Percentiles rank a stretch among this genome's conserved stretches.
Conservation (phyloP, 2,888 invertebrate genomes). For the Eurytoma californica region DNA sequence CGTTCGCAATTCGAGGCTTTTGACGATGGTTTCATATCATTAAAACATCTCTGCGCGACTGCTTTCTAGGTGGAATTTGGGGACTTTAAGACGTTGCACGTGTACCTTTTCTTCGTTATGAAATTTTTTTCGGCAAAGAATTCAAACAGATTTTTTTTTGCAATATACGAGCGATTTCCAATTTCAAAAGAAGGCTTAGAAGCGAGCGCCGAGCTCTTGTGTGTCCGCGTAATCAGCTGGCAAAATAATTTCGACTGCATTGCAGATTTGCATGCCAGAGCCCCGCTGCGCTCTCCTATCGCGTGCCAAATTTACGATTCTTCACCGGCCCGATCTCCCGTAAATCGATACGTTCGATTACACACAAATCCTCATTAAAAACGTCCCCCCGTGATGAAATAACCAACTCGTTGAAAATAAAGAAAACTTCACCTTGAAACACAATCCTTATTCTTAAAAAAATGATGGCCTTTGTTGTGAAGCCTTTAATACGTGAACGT, state of each 20-base stretch:
- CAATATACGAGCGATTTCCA: too few relatives aligned
- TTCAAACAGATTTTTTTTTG: too few relatives aligned
- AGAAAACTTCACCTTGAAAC: too few relatives aligned
- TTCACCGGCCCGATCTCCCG: not conserved
- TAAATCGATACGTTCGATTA: constrained; percentile 40
- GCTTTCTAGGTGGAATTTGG: not conserved
- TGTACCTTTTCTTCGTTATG: too few relatives aligned
- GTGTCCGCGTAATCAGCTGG: constrained; percentile 7
- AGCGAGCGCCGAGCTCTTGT: constrained; percentile 2
- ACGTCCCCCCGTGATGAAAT: too few relatives aligned
- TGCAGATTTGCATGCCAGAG: constrained; percentile 66
- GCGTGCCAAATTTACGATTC: constrained; percentile 51
- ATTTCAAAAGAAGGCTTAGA: not conserved
- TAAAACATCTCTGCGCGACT: constrained; percentile 15
- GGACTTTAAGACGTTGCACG: too few relatives aligned
- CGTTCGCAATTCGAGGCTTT: not conserved
- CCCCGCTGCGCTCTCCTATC: constrained; percentile 14
- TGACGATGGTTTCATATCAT: constrained; percentile 3
- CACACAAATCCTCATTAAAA: too few relatives aligned
- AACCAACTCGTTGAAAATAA: too few relatives aligned
- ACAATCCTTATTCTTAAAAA: too few relatives aligned
- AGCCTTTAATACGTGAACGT: too few relatives aligned
- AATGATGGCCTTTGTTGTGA: too few relatives aligned
- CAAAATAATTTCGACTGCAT: constrained; percentile 61
- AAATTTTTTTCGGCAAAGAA: too few relatives aligned